Conservation (phyloP, 2,888 invertebrate species). For the Biston stratarius region DNA sequence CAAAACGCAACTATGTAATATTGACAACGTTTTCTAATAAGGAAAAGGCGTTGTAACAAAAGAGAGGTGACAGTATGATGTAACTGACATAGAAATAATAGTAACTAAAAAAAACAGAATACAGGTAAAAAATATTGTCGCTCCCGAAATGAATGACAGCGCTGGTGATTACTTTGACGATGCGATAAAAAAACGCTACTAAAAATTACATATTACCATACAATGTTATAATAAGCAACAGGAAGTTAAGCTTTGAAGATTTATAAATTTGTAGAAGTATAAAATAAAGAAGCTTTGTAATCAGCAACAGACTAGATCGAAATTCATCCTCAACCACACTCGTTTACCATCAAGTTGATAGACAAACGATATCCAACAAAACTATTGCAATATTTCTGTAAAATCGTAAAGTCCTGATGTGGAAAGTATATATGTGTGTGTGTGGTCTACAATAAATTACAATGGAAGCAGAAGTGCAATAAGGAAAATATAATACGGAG, state of each 20-base stretch:
- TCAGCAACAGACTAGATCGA: too few relatives aligned
- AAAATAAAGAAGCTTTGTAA: too few relatives aligned
- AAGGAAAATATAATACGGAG: conserved; percentile 27
- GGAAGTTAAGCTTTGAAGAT: not conserved
- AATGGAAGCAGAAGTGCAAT: conserved; percentile 16
- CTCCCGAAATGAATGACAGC: too few relatives aligned
- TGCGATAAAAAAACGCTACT: too few relatives aligned
- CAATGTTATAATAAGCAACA: too few relatives aligned
- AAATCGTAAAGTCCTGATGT: not conserved
- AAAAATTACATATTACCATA: too few relatives aligned
- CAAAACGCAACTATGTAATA: not conserved
- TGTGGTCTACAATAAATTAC: conserved; percentile 6
- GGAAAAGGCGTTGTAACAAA: conserved; percentile 23
- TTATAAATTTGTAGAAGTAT: too few relatives aligned
- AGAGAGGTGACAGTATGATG: not conserved
- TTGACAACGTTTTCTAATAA: conserved; percentile 28
- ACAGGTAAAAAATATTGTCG: not conserved
- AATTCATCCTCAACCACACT: not conserved
- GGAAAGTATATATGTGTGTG: not conserved
- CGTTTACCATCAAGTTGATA: not conserved
- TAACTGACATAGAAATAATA: not conserved
- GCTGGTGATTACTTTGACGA: too few relatives aligned
- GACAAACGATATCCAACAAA: not conserved
- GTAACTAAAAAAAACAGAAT: not conserved
- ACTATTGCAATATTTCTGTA: not conserved